Percentiles rank a stretch among this genome's conserved stretches.
Evolutionary conservation across 2,797 vertebrate genomes (phyloP).

Genomic region (Macrochelys suwanniensis): DNA sequence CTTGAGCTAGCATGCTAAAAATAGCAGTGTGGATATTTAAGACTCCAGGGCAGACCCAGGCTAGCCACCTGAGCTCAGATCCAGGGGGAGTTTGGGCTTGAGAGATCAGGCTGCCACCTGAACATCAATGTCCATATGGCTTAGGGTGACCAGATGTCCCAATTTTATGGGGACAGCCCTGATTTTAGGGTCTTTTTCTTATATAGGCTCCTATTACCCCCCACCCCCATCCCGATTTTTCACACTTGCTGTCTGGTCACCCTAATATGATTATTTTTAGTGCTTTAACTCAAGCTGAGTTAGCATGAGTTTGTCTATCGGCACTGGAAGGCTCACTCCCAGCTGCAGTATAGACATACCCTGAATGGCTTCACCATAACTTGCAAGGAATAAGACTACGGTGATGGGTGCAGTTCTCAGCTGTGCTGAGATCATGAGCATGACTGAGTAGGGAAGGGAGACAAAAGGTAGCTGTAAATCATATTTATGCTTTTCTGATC

Average conservation of each 20-base stretch:
- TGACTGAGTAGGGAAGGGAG: background rate
- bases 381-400: background rate
- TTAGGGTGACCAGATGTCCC: too few species aligned
- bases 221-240: too few species aligned
- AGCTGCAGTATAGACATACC: too few species aligned
- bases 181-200: too few species aligned
- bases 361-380: background rate
- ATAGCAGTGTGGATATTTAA: background rate
- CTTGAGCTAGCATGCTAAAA: background rate
- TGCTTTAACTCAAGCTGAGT: background rate
- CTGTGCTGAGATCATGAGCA: background rate
- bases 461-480: background rate
- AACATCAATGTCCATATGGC: background rate
- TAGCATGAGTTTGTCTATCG: background rate
- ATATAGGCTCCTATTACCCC: too few species aligned
- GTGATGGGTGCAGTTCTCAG: too few species aligned
- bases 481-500: background rate
- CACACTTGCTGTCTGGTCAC: too few species aligned
- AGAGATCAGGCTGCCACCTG: background rate
- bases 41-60: background rate
- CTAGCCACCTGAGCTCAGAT: background rate
- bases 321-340: background rate
- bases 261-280: background rate
- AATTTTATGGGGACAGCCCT: too few species aligned
- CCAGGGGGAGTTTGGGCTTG: background rate